Conservation (phyloP, 2,113 vertebrate species). For the Indicator maculatus region DNA sequence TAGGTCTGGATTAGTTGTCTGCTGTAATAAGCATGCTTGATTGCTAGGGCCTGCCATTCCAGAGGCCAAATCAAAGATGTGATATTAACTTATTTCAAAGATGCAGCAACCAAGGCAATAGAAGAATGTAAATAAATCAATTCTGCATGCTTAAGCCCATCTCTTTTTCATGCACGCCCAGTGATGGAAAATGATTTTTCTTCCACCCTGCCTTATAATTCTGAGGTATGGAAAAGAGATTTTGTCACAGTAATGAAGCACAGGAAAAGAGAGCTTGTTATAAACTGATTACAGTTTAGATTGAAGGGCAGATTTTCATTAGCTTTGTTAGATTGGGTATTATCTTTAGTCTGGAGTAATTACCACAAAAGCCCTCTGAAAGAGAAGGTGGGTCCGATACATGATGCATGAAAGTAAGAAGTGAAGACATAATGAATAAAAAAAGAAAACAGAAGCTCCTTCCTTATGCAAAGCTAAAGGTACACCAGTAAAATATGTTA, state of each 20-base stretch:
- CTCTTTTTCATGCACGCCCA: conserved; percentile 52
- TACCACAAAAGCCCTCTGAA: conserved; percentile 50
- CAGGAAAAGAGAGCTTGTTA: conserved; percentile 73
- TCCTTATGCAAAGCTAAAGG: neutral
- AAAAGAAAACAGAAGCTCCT: neutral
- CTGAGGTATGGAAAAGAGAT: conserved; percentile 72
- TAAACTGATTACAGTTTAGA: conserved; percentile 72
- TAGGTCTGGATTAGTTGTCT: conserved; percentile 10
- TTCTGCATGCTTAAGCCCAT: conserved; percentile 72
- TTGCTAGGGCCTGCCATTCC: conserved; percentile 67
- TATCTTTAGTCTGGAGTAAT: conserved; percentile 65
- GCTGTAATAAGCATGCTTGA: conserved; percentile 70
- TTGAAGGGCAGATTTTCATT: conserved; percentile 73
- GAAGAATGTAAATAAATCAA: conserved; percentile 78
- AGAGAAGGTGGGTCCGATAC: conserved; percentile 7
- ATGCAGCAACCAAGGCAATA: conserved; percentile 65
- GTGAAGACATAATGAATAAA: neutral
- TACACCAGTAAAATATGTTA: neutral
- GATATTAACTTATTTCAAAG: conserved; percentile 70
- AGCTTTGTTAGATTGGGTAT: conserved; percentile 65
- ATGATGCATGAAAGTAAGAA: neutral
- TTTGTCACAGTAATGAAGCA: conserved; percentile 74
- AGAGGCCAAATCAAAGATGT: conserved; percentile 68
- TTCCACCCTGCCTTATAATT: conserved; percentile 60
- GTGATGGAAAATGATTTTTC: conserved; percentile 39